Percentiles rank a stretch among this genome's conserved stretches.
Evolutionary conservation across 2,797 vertebrate species (phyloP).

Genomic region (Sus cebifrons): DNA sequence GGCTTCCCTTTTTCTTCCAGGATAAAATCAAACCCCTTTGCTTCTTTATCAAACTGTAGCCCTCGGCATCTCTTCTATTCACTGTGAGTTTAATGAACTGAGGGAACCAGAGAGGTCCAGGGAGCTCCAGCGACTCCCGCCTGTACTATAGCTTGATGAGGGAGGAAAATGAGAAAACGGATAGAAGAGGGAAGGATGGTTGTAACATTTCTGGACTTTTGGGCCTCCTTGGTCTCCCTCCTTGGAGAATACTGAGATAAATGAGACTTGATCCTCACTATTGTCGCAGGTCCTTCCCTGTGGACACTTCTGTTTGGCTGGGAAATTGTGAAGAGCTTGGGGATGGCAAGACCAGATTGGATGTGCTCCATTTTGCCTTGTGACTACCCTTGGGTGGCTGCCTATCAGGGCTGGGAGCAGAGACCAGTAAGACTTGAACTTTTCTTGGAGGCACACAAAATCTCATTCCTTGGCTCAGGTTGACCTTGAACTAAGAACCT

Average conservation of each 20-base stretch:
- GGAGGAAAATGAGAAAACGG: not conserved
- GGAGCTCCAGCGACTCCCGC: not conserved
- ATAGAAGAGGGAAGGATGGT: not conserved
- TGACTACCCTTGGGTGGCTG: too few relatives aligned
- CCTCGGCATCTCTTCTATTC: not conserved
- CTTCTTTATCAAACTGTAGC: not conserved
- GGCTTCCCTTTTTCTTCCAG: not conserved
- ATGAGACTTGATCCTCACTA: not conserved
- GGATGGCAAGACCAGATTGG: not conserved
- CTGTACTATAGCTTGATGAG: not conserved
- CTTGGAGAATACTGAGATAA: not conserved
- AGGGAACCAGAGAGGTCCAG: not conserved
- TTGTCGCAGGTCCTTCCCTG: too few relatives aligned
- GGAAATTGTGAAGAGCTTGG: not conserved
- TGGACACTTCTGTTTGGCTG: not conserved
- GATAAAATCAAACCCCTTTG: not conserved
- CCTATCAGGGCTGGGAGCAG: not conserved
- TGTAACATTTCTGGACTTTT: not conserved
- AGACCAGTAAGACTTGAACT: not conserved
- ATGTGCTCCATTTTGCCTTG: not conserved
- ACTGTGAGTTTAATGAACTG: not conserved
- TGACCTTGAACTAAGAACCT: not conserved
- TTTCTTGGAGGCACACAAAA: not conserved
- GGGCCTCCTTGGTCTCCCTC: not conserved
- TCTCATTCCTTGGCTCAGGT: not conserved